Evolutionary conservation across 2,888 invertebrate species (phyloP).

Genomic region (Troides helena): DNA sequence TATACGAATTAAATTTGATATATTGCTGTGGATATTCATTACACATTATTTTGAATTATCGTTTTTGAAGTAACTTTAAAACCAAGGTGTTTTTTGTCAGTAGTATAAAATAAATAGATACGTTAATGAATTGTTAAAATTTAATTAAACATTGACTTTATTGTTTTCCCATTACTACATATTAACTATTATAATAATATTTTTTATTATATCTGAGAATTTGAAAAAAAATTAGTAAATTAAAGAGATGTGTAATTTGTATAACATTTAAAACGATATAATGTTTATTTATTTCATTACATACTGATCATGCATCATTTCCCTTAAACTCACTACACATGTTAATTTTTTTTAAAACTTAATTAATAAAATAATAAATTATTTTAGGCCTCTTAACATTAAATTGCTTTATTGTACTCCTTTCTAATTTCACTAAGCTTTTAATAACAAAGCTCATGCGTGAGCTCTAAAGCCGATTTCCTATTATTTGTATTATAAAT

Average conservation of each 20-base stretch:
- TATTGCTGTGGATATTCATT: not conserved
- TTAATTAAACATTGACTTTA: not conserved
- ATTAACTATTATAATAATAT: not conserved
- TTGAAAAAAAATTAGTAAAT: not conserved
- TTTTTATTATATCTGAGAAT: not conserved
- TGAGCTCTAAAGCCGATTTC: conserved; percentile 17
- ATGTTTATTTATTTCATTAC: conserved; percentile 13
- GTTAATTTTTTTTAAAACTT: conserved; percentile 7
- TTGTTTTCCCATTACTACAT: not conserved
- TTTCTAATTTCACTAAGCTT: conserved; percentile 44
- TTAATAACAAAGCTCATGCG: conserved; percentile 29
- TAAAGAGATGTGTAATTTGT: not conserved
- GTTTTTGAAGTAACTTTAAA: too few species aligned
- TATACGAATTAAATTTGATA: not conserved
- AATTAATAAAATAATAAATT: conserved; percentile 45
- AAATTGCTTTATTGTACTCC: conserved; percentile 72
- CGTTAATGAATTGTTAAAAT: too few species aligned
- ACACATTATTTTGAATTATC: too few species aligned
- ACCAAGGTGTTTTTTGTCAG: too few species aligned
- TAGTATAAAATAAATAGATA: too few species aligned
- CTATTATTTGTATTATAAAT: conserved; percentile 1
- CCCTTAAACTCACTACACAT: conserved; percentile 18
- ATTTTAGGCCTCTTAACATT: conserved; percentile 53
- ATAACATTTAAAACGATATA: not conserved
- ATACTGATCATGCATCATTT: conserved; percentile 22